Evolutionary conservation across 2,888 invertebrate genomes (phyloP), one percentile per base, ranked within the genome.

Genomic region (Drosophila suboccidentalis): DNA sequence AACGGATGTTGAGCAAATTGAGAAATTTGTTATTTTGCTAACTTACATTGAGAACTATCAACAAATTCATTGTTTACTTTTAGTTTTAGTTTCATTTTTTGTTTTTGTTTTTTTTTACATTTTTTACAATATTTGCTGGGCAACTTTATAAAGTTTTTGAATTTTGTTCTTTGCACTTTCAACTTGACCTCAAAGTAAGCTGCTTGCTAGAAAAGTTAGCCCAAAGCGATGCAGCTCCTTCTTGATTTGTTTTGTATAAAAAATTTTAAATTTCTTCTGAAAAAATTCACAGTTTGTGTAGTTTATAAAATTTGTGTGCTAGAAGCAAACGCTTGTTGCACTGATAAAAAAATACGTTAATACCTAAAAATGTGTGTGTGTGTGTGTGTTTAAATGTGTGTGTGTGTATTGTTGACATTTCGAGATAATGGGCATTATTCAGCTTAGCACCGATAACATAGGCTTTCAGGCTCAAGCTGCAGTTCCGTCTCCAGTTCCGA

Each of bases 351-450:
- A 85, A 36, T 89, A 84, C 83, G 86, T 89, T 90, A 90, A 83
- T 71, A 89, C 83, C 89, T 83, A 89, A 80, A 84, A 84, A 61
- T 76, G 68, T 49, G 41, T 58, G 46, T 62, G 54, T 64, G 38
- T 49, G 6, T 49, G 53, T 47, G 19, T 55, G 26, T 57, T 4
- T 55, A 15, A 50, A 26, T 47, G 47, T n/a, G 82, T 61, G 41
- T 47, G 15, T 71, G 11, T 67, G 41, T 64, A 55, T 64, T 62
- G 69, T 66, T 53, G 90, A 87, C 88, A 86, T 89, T 91, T 91
- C 90, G 91, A 91, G 89, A 91, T 80, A 84, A 84, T 87, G 80
- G 80, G 44, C 55, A 55, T n/a, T 89, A 87, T 80, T 82, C 22
- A 57, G 51, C 19, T 36, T 74, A 73, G 78, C 80, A 80, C 74